These are phyloP conservation scores for Pinctada fucata DNA, from an alignment of 2,888 invertebrate genomes.

Conservation along the genomic window DNA sequence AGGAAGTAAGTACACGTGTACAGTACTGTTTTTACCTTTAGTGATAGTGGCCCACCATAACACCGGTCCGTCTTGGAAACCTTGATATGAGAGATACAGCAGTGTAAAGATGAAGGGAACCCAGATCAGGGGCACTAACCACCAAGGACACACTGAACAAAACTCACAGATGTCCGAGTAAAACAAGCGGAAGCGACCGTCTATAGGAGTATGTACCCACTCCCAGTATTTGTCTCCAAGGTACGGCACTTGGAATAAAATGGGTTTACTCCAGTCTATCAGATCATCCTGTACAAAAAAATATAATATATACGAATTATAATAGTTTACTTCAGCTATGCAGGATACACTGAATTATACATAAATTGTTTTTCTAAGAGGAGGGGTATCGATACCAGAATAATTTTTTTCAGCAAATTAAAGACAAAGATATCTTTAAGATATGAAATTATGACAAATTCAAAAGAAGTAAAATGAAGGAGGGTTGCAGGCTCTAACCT, in stretches of 20 bases:
- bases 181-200: slow-evolving; percentile 76
- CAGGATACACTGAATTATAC: neutral
- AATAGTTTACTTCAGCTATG: neutral
- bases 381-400: too few species aligned
- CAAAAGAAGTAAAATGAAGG: too few species aligned
- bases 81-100: slow-evolving; percentile 48
- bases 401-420: too few species aligned
- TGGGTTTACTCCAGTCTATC: slow-evolving; percentile 74
- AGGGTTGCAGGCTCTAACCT: too few species aligned
- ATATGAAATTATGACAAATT: too few species aligned
- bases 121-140: slow-evolving; percentile 71
- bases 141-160: slow-evolving; percentile 69
- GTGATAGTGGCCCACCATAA: slow-evolving; percentile 44
- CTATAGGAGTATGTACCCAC: slow-evolving; percentile 78
- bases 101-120: slow-evolving; percentile 58
- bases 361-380: too few species aligned
- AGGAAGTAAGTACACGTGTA: neutral
- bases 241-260: slow-evolving; percentile 74
- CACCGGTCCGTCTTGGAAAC: slow-evolving; percentile 46
- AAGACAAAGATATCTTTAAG: too few species aligned
- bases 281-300: slow-evolving; percentile 63
- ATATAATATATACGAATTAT: neutral
- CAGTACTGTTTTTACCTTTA: slow-evolving; percentile 39
- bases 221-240: slow-evolving; percentile 76
- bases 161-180: slow-evolving; percentile 66